Evolutionary conservation across 2,113 vertebrate genomes (phyloP), one percentile per base, ranked within the genome.

Genomic region (Merops nubicus): DNA sequence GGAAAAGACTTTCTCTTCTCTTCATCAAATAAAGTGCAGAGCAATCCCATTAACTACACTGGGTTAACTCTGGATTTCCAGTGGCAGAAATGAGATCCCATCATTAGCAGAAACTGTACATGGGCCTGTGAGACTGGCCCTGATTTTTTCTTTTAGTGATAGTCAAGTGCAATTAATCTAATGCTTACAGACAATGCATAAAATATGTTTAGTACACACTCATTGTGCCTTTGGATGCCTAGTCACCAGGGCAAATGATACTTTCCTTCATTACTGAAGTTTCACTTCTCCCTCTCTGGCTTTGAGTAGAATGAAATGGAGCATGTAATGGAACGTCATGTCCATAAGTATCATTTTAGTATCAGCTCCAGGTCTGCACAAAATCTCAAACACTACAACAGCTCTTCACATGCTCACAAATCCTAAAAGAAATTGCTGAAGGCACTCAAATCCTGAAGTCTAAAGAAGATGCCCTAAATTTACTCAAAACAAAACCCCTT

Each of bases 271-370:
- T 85, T 38, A 73, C 31, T 57, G 34, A 53, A 68, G 81, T 91
- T 94, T 79, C 82, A 21, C 26, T 73, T 73, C 78, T 85, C 70
- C 50, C 70, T 89, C 81, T 76, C 74, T 16, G 54, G 81, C 91
- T 95, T 26, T 85, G 4, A 76, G 84, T n/a, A 42, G 45, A 18
- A 88, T 79, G 91, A 96, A 96, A 94, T 83, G 85, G 87, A 91
- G 95, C 93, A 93, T 89, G 87, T 89, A 91, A 94, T 89, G 75
- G 87, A 73, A 83, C 13, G 12, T 88, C 65, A 48, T 38, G 54
- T 93, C 53, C 91, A 60, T 2, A 38, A 81, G 74, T 88, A 65
- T 72, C 70, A 53, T 38, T 45, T 28, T 33, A 67, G 14, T 28
- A 50, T 47, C 77, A 73, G 89, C 95, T 95, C 77, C 91, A 85